Percentiles rank a stretch among this genome's conserved stretches.
phyloP scores from a whole-genome alignment of 2,797 vertebrate genomes.

The Bovichtus variegatus region DNA sequence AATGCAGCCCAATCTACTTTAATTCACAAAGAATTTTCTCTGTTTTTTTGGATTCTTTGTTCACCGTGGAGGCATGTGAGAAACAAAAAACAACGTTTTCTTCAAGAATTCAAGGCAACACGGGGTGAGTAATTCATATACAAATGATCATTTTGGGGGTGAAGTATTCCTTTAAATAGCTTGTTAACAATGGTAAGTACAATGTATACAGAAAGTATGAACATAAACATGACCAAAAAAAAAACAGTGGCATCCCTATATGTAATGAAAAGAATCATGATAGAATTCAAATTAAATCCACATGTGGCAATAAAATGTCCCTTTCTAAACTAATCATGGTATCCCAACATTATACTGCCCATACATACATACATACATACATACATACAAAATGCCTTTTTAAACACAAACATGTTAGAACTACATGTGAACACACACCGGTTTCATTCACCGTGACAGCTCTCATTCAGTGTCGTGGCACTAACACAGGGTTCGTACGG shows the following conservation, averaged over 20 bases:
- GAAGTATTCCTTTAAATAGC: background rate
- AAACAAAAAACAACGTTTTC: too few relatives aligned
- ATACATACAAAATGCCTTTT: background rate
- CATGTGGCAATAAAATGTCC: slow-evolving; percentile 8
- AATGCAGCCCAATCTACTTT: too few relatives aligned
- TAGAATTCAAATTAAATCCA: background rate
- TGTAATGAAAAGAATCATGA: slow-evolving; percentile 22
- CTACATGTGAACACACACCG: slow-evolving; percentile 19
- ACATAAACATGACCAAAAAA: slow-evolving; percentile 27
- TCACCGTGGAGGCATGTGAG: too few relatives aligned
- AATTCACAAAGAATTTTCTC: too few relatives aligned
- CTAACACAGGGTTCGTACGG: background rate
- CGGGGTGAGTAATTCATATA: too few relatives aligned
- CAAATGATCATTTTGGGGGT: too few relatives aligned
- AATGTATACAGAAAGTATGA: background rate
- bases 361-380: background rate
- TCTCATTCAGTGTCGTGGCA: slow-evolving; percentile 25
- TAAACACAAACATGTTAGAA: slow-evolving; percentile 19
- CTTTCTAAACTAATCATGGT: background rate
- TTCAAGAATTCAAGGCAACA: too few relatives aligned
- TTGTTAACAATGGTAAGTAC: background rate
- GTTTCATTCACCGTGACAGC: slow-evolving; percentile 17
- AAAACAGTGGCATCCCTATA: background rate
- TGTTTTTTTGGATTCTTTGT: too few relatives aligned
- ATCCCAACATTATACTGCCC: background rate